Conservation (phyloP, 2,113 vertebrate species). For the Spea multiplicata region DNA sequence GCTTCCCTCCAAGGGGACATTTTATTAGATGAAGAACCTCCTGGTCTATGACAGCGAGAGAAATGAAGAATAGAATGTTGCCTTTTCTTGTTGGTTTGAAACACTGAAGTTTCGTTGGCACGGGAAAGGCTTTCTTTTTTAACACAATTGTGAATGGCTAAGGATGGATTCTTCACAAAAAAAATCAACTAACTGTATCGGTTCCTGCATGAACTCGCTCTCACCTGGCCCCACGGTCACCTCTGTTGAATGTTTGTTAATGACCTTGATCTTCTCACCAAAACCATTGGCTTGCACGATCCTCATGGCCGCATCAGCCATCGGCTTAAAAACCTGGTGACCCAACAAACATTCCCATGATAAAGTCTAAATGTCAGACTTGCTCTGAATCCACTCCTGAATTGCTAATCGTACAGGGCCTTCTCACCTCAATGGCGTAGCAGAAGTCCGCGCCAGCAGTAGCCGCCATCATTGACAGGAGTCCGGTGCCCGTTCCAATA, state of each 20-base stretch:
- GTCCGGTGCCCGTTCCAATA: conserved; percentile 93
- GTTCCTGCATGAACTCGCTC: background rate
- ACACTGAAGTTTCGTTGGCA: no score
- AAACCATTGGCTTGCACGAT: conserved; percentile 91
- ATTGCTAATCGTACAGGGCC: background rate
- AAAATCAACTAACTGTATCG: no score
- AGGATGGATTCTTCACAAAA: no score
- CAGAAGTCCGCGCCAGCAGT: conserved; percentile 90
- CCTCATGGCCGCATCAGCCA: conserved; percentile 83
- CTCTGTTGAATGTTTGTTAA: conserved; percentile 96
- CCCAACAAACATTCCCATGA: background rate
- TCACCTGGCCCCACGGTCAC: conserved; percentile 87
- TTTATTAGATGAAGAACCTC: no score
- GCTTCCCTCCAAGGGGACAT: no score
- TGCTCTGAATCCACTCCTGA: background rate
- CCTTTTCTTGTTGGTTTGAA: no score
- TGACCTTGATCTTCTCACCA: conserved; percentile 85
- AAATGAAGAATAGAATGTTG: no score
- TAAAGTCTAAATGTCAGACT: background rate
- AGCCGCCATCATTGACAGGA: conserved; percentile 96
- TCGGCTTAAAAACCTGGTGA: conserved; percentile 89
- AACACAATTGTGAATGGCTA: no score
- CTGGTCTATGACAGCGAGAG: no score
- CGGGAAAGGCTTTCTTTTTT: no score
- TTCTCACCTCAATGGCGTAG: conserved; percentile 86